phyloP scores from a whole-genome alignment of 2,888 invertebrate genomes.

The Cataglyphis livida region DNA sequence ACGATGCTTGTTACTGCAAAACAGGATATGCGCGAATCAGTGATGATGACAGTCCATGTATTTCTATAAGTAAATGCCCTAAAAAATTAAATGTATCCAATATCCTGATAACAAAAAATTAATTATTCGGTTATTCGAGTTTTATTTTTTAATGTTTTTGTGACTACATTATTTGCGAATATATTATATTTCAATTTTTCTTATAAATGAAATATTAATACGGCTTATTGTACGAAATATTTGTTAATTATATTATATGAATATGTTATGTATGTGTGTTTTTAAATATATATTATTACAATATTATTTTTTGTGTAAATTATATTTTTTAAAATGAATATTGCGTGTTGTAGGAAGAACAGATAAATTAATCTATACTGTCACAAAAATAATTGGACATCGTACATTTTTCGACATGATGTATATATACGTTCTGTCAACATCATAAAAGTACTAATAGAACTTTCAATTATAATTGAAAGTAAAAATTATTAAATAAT shows the following conservation, averaged over 20 bases:
- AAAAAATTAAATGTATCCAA: background rate
- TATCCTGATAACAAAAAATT: background rate
- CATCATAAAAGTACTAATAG: slow-evolving; percentile 32
- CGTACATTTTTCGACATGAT: background rate
- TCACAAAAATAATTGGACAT: background rate
- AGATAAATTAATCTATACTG: background rate
- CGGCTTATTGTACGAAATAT: background rate
- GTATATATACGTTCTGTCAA: slow-evolving; percentile 11
- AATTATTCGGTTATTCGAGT: background rate
- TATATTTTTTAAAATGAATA: background rate
- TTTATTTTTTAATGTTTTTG: background rate
- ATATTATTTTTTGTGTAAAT: background rate
- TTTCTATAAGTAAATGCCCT: slow-evolving; percentile 11
- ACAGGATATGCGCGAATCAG: slow-evolving; percentile 42
- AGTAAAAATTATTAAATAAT: too few species aligned
- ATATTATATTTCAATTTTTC: background rate
- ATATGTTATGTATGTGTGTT: background rate
- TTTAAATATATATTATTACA: background rate
- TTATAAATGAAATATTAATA: background rate
- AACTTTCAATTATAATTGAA: background rate
- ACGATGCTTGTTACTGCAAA: slow-evolving; percentile 61
- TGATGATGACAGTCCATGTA: background rate
- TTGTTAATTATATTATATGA: background rate
- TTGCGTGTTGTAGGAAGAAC: background rate
- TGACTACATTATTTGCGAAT: background rate